These are phyloP conservation scores for Tricholaema leucomelas DNA, from an alignment of 2,113 vertebrate species.

Conservation along the genomic window DNA sequence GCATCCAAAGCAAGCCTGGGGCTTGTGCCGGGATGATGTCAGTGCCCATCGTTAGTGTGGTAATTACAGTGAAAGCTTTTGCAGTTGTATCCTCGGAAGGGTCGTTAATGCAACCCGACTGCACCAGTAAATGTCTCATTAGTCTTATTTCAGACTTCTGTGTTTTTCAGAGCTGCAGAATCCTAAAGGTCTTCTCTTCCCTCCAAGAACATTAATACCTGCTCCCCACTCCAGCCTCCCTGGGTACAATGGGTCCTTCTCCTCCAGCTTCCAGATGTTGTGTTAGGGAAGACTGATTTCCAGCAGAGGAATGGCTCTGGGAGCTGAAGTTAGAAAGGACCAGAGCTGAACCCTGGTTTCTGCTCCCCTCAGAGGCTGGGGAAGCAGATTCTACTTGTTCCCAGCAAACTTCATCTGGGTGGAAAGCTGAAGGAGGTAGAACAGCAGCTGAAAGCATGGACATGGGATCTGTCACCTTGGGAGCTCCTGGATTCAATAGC, in stretches of 20 bases:
- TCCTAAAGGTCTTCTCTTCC: conserved; percentile 64
- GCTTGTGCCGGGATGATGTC: conserved; percentile 71
- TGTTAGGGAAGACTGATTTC: fast-evolving
- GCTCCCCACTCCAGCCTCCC: conserved; percentile 14
- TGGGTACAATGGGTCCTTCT: neutral
- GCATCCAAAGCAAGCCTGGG: conserved; percentile 68
- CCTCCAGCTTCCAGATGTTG: neutral
- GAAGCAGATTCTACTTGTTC: neutral
- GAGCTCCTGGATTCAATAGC: neutral
- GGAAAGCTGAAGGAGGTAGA: neutral
- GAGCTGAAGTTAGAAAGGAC: fast-evolving
- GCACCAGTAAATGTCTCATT: conserved; percentile 78
- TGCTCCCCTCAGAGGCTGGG: neutral
- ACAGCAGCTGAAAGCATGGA: neutral
- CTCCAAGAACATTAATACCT: conserved; percentile 51
- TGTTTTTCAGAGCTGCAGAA: conserved; percentile 77
- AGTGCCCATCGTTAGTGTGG: conserved; percentile 75
- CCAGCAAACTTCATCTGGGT: neutral
- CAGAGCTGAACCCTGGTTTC: neutral
- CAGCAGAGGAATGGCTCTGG: neutral
- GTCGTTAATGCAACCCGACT: conserved; percentile 77
- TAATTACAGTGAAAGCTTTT: conserved; percentile 81
- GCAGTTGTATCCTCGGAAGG: conserved; percentile 73
- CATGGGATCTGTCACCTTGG: neutral
- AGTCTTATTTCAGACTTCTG: conserved; percentile 77